Evolutionary conservation across 2,113 vertebrate species (phyloP).

Genomic region (Chaetops frenatus): DNA sequence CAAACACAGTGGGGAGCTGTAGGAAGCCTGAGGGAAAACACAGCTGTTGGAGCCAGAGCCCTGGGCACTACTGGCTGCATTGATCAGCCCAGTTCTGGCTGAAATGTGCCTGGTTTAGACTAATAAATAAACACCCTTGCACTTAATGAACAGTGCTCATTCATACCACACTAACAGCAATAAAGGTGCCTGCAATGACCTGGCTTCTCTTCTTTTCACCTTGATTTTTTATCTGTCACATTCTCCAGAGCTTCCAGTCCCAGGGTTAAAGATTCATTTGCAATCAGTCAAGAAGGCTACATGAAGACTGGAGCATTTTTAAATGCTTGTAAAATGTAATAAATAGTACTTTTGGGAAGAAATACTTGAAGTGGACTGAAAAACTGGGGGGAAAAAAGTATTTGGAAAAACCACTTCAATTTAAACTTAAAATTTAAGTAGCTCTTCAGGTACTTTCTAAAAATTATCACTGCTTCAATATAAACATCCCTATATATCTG

Average conservation of each 20-base stretch:
- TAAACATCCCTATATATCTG: neutral
- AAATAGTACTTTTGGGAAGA: neutral
- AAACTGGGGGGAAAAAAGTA: neutral
- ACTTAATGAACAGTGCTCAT: neutral
- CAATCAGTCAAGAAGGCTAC: neutral
- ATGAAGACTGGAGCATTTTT: neutral
- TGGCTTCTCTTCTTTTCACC: neutral
- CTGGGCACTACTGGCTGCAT: neutral
- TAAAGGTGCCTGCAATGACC: neutral
- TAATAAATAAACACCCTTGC: neutral
- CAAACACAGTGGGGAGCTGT: neutral
- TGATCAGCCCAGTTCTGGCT: neutral
- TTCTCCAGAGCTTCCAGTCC: neutral
- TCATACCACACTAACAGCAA: neutral
- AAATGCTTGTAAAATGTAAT: neutral
- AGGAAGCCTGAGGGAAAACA: neutral
- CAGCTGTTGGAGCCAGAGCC: neutral
- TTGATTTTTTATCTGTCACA: neutral
- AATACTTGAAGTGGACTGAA: neutral
- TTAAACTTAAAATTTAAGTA: neutral
- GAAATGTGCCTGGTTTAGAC: neutral
- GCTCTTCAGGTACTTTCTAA: neutral
- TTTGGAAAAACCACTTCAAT: accelerated
- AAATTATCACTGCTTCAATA: neutral
- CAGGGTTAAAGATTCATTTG: neutral